A percentile compares a stretch with the other conserved stretches of the same genome.
phyloP scores from a whole-genome alignment of 2,113 vertebrate genomes.

The Dipodomys stephensi region DNA sequence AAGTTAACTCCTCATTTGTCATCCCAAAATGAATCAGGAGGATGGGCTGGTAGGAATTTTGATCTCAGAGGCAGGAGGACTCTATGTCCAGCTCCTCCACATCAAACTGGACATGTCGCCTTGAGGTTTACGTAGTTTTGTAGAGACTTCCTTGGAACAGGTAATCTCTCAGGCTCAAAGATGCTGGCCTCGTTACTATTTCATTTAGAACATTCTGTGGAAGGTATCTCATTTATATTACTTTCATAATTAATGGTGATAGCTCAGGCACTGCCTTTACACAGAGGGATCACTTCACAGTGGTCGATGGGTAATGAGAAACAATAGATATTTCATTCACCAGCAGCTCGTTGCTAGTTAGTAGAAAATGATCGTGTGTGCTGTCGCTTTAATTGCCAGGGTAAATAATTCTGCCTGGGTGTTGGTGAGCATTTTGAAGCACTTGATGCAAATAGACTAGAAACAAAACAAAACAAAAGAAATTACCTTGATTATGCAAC shows the following conservation, averaged over 20 bases:
- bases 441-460: conserved; percentile 92
- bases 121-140: conserved; percentile 82
- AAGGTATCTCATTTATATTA: conserved; percentile 92
- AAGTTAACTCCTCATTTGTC: conserved; percentile 78
- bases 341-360: conserved; percentile 93
- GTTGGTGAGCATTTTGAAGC: conserved; percentile 94
- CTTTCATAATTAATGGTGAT: conserved; percentile 93
- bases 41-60: conserved; percentile 84
- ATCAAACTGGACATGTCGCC: conserved; percentile 74
- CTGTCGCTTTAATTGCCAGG: conserved; percentile 94
- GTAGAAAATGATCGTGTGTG: conserved; percentile 90
- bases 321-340: conserved; percentile 94
- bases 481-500: conserved; percentile 88
- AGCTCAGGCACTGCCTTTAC: conserved; percentile 90
- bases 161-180: conserved; percentile 86
- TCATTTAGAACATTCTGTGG: conserved; percentile 90
- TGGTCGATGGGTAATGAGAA: conserved; percentile 92
- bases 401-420: conserved; percentile 90
- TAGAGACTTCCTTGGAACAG: conserved; percentile 80
- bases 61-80: conserved; percentile 77
- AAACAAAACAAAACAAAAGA: conserved; percentile 85
- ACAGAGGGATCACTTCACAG: conserved; percentile 88
- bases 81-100: conserved; percentile 67
- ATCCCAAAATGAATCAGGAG: conserved; percentile 82
- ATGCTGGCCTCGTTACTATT: conserved; percentile 89